Conservation (phyloP, 2,888 invertebrate genomes). For the Galerucella pusilla region DNA sequence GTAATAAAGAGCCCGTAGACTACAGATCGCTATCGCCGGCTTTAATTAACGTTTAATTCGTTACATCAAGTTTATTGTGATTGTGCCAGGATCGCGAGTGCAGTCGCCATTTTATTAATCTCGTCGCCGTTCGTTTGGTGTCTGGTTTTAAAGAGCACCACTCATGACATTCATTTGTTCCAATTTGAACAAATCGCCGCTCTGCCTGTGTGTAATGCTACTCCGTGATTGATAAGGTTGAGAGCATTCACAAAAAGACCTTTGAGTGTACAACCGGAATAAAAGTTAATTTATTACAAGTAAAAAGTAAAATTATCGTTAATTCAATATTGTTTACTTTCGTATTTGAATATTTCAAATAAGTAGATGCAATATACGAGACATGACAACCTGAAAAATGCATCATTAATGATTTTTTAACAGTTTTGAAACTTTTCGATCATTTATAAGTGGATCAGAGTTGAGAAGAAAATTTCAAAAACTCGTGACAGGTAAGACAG, state of each 20-base stretch:
- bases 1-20: conserved; percentile 31
- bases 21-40: conserved; percentile 22
- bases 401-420: too few species aligned
- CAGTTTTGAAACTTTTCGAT: too few species aligned
- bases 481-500: too few species aligned
- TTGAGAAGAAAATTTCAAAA: too few species aligned
- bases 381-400: too few species aligned
- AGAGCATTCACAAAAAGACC: conserved; percentile 3
- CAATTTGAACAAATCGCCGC: conserved; percentile 17
- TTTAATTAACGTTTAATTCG: conserved; percentile 39
- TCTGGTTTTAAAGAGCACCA: conserved; percentile 19
- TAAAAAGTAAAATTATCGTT: neutral
- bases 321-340: too few species aligned
- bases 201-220: conserved; percentile 8
- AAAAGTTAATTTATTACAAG: neutral
- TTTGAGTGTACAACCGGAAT: neutral
- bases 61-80: conserved; percentile 40
- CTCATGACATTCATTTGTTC: conserved; percentile 20
- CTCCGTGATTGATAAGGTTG: conserved; percentile 22
- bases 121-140: conserved; percentile 15
- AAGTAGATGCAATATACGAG: too few species aligned
- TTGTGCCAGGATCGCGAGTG: conserved; percentile 9
- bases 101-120: conserved; percentile 20
- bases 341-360: too few species aligned
- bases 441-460: too few species aligned